Evolutionary conservation across 2,888 invertebrate genomes (phyloP).

Genomic region (Colletes collaris): DNA sequence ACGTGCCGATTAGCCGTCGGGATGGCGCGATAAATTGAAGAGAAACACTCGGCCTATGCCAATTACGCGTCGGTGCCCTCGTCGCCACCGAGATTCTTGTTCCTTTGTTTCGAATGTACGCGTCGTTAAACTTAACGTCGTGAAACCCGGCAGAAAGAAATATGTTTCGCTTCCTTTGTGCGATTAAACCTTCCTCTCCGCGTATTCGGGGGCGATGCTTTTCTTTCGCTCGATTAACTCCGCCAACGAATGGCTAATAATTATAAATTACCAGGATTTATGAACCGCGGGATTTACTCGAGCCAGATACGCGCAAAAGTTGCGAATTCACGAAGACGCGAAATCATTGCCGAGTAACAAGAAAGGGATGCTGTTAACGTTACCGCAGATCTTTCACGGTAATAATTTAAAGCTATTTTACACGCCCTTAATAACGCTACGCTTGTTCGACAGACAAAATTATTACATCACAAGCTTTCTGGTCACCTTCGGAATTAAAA

Average conservation of each 20-base stretch:
- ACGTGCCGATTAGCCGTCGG: conserved; percentile 67
- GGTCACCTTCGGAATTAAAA: too few species aligned
- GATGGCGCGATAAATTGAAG: conserved; percentile 54
- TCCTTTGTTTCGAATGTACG: conserved; percentile 27
- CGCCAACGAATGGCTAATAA: conserved; percentile 46
- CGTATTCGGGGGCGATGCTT: conserved; percentile 22
- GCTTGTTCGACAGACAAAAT: too few species aligned
- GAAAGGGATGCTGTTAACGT: too few species aligned
- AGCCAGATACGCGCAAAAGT: too few species aligned
- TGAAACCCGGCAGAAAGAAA: conserved; percentile 32
- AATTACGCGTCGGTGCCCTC: conserved; percentile 47
- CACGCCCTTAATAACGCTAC: too few species aligned
- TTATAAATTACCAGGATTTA: conserved; percentile 58
- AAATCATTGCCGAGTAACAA: too few species aligned
- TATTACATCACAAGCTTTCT: too few species aligned
- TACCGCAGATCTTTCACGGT: too few species aligned
- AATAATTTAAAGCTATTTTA: too few species aligned
- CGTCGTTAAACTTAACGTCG: conserved; percentile 43
- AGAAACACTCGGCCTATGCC: conserved; percentile 51
- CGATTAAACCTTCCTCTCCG: conserved; percentile 29
- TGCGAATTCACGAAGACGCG: not conserved
- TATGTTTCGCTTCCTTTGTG: conserved; percentile 30
- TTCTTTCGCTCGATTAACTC: conserved; percentile 49
- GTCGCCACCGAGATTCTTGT: conserved; percentile 27
- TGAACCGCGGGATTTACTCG: conserved; percentile 8